phyloP scores from a whole-genome alignment of 2,797 vertebrate species.

The Schizopygopsis pylzovi region DNA sequence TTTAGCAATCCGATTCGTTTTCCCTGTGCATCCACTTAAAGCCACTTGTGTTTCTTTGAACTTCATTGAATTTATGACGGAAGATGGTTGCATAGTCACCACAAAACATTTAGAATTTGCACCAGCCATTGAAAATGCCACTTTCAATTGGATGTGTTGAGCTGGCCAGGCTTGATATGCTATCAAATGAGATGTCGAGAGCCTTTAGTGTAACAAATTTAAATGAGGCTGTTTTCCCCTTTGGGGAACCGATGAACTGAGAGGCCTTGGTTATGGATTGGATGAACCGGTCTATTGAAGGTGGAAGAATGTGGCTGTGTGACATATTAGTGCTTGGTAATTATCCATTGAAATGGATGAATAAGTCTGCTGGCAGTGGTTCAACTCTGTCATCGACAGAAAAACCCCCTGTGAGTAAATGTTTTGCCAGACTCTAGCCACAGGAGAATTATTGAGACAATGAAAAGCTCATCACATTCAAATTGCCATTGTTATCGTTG shows the following conservation, averaged over 20 bases:
- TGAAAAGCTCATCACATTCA: constrained; percentile 63
- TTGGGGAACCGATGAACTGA: constrained; percentile 45
- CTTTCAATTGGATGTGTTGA: constrained; percentile 29
- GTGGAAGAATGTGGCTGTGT: constrained; percentile 58
- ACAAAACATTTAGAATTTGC: constrained; percentile 22
- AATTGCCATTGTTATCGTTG: constrained; percentile 55
- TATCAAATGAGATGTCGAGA: constrained; percentile 64
- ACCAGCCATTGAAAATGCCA: constrained; percentile 42
- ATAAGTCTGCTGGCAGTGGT: constrained; percentile 63
- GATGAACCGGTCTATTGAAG: constrained; percentile 62
- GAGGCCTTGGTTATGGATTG: constrained; percentile 66
- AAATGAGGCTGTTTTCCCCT: constrained; percentile 64
- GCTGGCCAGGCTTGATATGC: constrained; percentile 54
- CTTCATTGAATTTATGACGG: background rate
- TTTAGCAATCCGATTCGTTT: background rate
- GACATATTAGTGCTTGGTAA: constrained; percentile 68
- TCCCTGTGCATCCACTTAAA: constrained; percentile 12
- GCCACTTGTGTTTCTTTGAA: constrained; percentile 21
- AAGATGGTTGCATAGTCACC: constrained; percentile 1
- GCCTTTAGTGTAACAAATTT: constrained; percentile 60
- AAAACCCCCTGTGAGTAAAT: constrained; percentile 55
- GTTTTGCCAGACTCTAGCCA: constrained; percentile 57
- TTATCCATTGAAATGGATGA: constrained; percentile 60
- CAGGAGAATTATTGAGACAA: constrained; percentile 51
- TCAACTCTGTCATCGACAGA: constrained; percentile 68